Base-by-base conservation (phyloP, 2,113 vertebrate genomes). In the Phalacrocorax carbo region DNA sequence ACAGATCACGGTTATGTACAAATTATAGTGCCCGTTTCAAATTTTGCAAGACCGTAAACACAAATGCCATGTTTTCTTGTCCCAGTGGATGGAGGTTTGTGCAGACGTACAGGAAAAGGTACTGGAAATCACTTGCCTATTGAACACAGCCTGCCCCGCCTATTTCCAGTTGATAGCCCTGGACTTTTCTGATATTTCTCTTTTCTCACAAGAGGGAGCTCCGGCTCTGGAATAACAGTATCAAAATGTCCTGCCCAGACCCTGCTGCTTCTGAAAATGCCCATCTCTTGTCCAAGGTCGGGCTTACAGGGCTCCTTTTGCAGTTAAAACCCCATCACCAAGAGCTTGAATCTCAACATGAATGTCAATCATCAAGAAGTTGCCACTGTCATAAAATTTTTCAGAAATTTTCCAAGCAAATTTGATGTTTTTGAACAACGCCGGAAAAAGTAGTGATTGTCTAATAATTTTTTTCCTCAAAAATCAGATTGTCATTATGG, bases 121-220 rank as follows among this genome's bases (percentile, higher is more conserved):
- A 22, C 19, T 5, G 19, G 44, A 75, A 78, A 73, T 13, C 3
- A 0, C 36, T 13, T 60, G 26, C 34, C 36, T 52, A 6, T 12
- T 57, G 61, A 58, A 21, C 40, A 77, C 8, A 15, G 40, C 38
- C 51, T 55, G 57, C 54, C 13, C 61, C 22, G 30, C 30, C 3
- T 12, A 1, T 52, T 83, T 51, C 40, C 27, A 61, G 20, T 0
- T 30, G 51, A 57, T 29, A 62, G 8, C 5, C 36, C 29, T 4
- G 34, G 27, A 60, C 19, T 23, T 57, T 23, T n/a, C 73, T 34
- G 62, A 20, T 86, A 64, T 64, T 91, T 83, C 29, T 61, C 40
- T 96, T 89, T 94, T 79, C 64, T 95, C 97, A 96, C 96, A 95
- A 97, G 97, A 95, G 96, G 96, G 97, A 97, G 96, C 97, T 96